Evolutionary conservation across 2,888 invertebrate species (phyloP).

Genomic region (Ashinkailepas kermadecensis): DNA sequence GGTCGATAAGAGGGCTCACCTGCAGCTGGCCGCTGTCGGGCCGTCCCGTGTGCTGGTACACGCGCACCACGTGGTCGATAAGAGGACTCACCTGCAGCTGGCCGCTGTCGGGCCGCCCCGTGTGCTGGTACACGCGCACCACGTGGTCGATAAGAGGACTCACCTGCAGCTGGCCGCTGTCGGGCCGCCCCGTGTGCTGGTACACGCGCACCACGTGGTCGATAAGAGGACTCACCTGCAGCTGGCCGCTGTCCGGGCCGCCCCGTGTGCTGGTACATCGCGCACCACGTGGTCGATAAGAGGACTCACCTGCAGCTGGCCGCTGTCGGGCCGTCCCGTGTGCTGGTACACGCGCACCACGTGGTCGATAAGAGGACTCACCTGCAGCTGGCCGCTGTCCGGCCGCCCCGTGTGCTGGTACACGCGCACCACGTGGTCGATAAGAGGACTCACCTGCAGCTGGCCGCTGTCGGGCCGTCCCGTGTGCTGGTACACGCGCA

Average conservation of each 20-base stretch:
- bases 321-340: background rate
- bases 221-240: background rate
- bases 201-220: conserved; percentile 28
- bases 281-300: conserved; percentile 28
- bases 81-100: background rate
- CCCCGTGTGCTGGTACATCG: conserved; percentile 20
- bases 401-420: background rate
- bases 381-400: background rate
- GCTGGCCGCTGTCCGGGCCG: background rate
- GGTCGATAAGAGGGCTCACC: conserved; percentile 15
- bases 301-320: background rate
- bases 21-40: background rate
- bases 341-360: conserved; percentile 25
- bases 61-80: conserved; percentile 27
- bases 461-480: background rate
- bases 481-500: conserved; percentile 25
- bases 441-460: background rate
- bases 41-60: conserved; percentile 19
- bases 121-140: conserved; percentile 25
- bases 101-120: background rate
- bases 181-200: background rate
- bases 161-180: background rate
- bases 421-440: conserved; percentile 27
- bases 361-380: conserved; percentile 24
- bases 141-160: conserved; percentile 25